These are phyloP conservation scores for Meriones psammophilus DNA, from an alignment of 2,797 vertebrate genomes.

Conservation along the genomic window DNA sequence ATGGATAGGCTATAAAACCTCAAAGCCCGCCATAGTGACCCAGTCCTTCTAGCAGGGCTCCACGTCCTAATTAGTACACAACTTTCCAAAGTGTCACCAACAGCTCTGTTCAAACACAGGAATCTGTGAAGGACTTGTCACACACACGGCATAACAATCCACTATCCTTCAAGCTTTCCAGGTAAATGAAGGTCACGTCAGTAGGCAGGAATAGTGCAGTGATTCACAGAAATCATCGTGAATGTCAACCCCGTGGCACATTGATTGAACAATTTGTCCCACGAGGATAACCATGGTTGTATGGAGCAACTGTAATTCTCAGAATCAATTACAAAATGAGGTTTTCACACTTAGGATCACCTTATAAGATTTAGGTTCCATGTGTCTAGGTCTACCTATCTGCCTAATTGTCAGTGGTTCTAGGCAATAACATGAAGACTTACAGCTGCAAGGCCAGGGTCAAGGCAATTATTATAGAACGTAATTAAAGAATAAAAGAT, in stretches of 20 bases:
- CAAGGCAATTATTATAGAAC: not conserved
- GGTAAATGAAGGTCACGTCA: not conserved
- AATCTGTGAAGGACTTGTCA: not conserved
- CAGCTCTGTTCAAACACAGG: not conserved
- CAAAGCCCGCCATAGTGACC: too few species aligned
- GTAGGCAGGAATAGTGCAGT: not conserved
- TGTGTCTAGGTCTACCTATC: not conserved
- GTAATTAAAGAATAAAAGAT: not conserved
- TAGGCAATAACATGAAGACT: not conserved
- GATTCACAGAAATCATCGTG: not conserved
- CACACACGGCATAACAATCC: too few species aligned
- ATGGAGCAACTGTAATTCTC: not conserved
- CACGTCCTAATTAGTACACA: not conserved
- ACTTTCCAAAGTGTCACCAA: not conserved
- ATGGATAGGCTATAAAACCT: not conserved
- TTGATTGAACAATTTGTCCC: not conserved
- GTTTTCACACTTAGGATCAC: not conserved
- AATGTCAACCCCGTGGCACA: not conserved
- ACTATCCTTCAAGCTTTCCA: not conserved
- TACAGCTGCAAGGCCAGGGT: not conserved
- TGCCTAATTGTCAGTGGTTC: not conserved
- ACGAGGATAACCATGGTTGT: not conserved
- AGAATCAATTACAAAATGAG: not conserved
- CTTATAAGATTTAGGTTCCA: not conserved
- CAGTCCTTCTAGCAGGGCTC: not conserved